Percentiles rank a stretch among this genome's conserved stretches.
These are phyloP conservation scores for Empis livida DNA, from an alignment of 2,888 invertebrate species.

Conservation along the genomic window DNA sequence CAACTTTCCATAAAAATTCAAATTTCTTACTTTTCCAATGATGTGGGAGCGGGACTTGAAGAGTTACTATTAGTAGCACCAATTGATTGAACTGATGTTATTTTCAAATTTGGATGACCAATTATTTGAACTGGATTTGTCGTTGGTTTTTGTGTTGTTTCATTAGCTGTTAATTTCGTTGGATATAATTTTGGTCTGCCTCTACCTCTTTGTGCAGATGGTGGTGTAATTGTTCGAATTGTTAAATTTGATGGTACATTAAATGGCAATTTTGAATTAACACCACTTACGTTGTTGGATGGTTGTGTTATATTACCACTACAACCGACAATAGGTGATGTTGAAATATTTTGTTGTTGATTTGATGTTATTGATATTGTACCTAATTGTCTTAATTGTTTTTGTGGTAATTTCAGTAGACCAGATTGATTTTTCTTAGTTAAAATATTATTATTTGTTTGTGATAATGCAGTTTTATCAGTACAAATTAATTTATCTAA, in stretches of 20 bases:
- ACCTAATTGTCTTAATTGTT: neutral
- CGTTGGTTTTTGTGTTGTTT: neutral
- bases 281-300: too few relatives aligned
- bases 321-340: too few relatives aligned
- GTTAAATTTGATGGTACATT: too few relatives aligned
- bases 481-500: conserved; percentile 22
- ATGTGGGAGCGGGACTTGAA: neutral
- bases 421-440: too few relatives aligned
- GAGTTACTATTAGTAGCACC: neutral
- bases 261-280: too few relatives aligned
- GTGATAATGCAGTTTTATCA: neutral
- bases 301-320: too few relatives aligned
- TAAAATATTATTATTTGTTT: neutral
- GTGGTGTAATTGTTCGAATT: too few relatives aligned
- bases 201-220: neutral
- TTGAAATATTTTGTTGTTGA: too few relatives aligned
- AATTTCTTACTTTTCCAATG: neutral
- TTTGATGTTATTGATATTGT: neutral
- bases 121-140: neutral
- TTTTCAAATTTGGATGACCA: neutral
- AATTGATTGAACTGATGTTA: neutral
- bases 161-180: neutral
- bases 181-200: neutral
- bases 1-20: neutral
- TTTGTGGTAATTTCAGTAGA: neutral